Percentiles rank a stretch among this genome's conserved stretches.
These are phyloP conservation scores for Scomber colias DNA, from an alignment of 2,113 vertebrate species.

Conservation along the genomic window DNA sequence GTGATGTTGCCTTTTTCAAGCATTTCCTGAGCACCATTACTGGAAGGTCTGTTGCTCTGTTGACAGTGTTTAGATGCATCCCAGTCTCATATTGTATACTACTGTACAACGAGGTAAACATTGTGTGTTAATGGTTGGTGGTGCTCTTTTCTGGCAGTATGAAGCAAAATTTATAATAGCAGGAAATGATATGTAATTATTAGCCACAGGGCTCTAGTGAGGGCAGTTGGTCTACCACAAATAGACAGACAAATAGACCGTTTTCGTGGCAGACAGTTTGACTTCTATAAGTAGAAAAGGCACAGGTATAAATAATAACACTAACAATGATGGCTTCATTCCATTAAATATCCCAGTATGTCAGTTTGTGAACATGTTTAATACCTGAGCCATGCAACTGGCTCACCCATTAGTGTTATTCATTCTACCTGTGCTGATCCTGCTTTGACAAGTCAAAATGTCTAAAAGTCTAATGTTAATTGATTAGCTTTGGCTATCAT, in stretches of 20 bases:
- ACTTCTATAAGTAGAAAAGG: no score
- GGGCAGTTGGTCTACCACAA: no score
- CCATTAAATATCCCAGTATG: no score
- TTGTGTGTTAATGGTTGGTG: not conserved
- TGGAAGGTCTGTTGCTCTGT: not conserved
- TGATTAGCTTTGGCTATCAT: not conserved
- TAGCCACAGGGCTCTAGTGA: not conserved
- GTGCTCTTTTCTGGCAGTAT: not conserved
- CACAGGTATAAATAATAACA: no score
- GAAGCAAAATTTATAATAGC: not conserved
- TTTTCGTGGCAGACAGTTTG: no score
- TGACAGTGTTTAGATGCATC: not conserved
- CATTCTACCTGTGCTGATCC: no score
- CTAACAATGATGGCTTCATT: not conserved
- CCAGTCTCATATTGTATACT: not conserved
- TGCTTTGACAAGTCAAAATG: no score
- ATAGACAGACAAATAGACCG: no score
- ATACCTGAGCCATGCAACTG: no score
- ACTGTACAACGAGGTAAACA: not conserved
- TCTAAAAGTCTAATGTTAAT: no score
- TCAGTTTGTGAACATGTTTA: no score
- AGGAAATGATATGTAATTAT: not conserved
- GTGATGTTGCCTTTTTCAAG: slow-evolving; percentile 14
- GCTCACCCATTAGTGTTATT: no score
- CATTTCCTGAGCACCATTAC: not conserved